Base-by-base conservation (phyloP, 2,888 invertebrate genomes). In the Lasioglossum malachurum region DNA sequence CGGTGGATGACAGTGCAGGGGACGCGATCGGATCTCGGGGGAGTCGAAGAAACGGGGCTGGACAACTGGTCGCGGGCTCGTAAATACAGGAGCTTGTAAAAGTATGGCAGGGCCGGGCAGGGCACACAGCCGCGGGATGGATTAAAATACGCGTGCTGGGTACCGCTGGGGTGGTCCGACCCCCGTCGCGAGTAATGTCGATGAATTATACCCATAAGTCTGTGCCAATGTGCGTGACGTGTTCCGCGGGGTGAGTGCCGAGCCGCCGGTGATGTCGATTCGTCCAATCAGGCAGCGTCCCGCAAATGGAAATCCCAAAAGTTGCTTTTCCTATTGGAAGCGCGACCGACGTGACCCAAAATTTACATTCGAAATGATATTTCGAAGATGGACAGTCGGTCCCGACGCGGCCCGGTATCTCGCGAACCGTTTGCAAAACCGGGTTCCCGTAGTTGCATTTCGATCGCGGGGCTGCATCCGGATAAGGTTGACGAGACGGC, bases 191-290 rank as follows among this genome's bases (percentile, higher is more conserved):
- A 90, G 87, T 91, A 89, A 88, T 80, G 86, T 84, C 91, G 91
- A 87, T 87, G 91, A 91, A 91, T 91, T 91, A 91, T 91, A 92
- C 89, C 92, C 90, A 90, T 92, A 92, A 92, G 93, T 91, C 88
- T 91, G 90, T 89, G 90, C 89, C 91, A 92, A 92, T 92, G 92
- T 91, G 91, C 91, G 92, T 92, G 92, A 93, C 93, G 92, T 91
- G 91, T 92, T 86, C 89, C 83, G 88, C 84, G 87, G 83, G 84
- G 78, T 23, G 82, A 78, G 72, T 46, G 53, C 31, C 41, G 76
- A 72, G 83, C 78, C 76, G 46, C 27, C 80, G 86, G 78, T 73
- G 83, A 87, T 82, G 93, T 90, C 92, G 89, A 92, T 90, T 90
- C 93, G 89, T 90, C 92, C 92, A 92, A 92, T 92, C 92, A 90